phyloP scores from a whole-genome alignment of 2,797 vertebrate genomes.

The Sebastes reedi region DNA sequence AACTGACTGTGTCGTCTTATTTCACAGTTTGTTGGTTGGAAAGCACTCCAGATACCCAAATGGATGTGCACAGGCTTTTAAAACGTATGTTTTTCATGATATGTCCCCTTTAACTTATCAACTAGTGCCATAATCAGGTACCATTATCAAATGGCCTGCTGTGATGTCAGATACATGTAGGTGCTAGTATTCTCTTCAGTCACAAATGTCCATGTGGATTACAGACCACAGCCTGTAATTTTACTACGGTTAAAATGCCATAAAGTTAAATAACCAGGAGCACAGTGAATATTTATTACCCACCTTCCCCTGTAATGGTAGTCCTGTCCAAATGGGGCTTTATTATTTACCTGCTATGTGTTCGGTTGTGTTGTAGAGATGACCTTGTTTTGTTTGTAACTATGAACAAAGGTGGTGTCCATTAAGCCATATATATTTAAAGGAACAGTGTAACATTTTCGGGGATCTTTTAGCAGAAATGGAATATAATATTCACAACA shows the following conservation, averaged over 20 bases:
- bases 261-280: not conserved
- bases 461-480: no score
- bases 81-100: not conserved
- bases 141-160: not conserved
- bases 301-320: not conserved
- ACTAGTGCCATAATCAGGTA: not conserved
- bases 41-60: not conserved
- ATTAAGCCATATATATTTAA: not conserved
- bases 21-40: not conserved
- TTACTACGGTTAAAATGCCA: not conserved
- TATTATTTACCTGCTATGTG: not conserved
- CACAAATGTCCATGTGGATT: not conserved
- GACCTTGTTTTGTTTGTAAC: not conserved
- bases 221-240: constrained; percentile 7
- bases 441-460: no score
- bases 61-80: not conserved
- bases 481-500: no score
- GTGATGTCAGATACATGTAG: not conserved
- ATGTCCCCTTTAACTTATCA: not conserved
- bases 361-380: not conserved
- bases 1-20: not conserved
- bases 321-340: not conserved
- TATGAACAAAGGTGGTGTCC: not conserved
- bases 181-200: not conserved
- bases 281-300: not conserved